A percentile compares a stretch with the other conserved stretches of the same genome.
Conservation (phyloP, 2,888 invertebrate species). For the Cryptocephalus moraei region DNA sequence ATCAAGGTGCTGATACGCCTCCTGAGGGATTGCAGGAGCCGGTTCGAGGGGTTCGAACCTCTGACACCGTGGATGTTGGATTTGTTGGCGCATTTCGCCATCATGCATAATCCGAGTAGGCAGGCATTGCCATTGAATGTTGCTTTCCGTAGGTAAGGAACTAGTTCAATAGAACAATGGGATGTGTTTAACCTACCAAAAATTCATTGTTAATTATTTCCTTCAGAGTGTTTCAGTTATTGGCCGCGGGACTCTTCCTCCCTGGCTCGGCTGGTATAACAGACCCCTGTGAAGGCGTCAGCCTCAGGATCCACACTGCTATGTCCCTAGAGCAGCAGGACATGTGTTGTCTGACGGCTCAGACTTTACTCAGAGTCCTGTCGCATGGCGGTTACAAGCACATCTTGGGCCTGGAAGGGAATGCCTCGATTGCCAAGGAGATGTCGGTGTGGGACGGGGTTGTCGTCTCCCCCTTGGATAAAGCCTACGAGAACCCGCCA, state of each 20-base stretch:
- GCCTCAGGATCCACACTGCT: conserved; percentile 80
- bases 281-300: conserved; percentile 89
- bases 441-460: conserved; percentile 97
- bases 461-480: conserved; percentile 89
- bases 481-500: conserved; percentile 77
- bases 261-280: conserved; percentile 88
- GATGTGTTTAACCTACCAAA: background rate
- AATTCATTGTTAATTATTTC: conserved; percentile 34
- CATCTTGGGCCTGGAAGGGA: conserved; percentile 61
- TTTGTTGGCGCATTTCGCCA: conserved; percentile 88
- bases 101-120: conserved; percentile 90
- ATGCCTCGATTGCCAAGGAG: conserved; percentile 53
- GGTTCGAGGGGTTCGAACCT: conserved; percentile 84
- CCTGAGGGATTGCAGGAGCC: conserved; percentile 79
- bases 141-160: conserved; percentile 55
- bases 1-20: conserved; percentile 87
- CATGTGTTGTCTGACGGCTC: conserved; percentile 85
- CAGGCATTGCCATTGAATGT: conserved; percentile 87
- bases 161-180: background rate
- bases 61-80: conserved; percentile 96
- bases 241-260: conserved; percentile 89
- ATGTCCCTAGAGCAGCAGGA: conserved; percentile 89
- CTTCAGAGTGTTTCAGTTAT: conserved; percentile 62
- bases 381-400: conserved; percentile 91
- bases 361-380: conserved; percentile 82